Evolutionary conservation across 2,113 vertebrate genomes (phyloP), one percentile per base, ranked within the genome.

Genomic region (Vireo altiloquus): DNA sequence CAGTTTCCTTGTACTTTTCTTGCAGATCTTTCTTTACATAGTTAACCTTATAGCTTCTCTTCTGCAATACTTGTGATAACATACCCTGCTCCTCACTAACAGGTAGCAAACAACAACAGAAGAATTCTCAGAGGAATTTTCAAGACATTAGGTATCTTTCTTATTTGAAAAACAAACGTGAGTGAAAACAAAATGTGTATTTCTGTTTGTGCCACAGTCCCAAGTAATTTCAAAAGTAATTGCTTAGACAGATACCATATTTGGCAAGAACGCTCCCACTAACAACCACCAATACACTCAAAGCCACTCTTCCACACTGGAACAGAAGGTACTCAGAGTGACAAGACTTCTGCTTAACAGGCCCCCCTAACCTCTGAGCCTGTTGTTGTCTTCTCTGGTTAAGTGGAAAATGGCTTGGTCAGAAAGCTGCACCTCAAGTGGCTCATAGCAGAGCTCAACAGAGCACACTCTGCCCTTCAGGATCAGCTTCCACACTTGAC

Each of bases 31-130:
- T 52, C 25, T 82, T 82, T 10, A 64, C 2, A 4, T 23, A 61
- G 20, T 44, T 61, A 53, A 70, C 10, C 9, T 72, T n/a, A 70
- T 0, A 81, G 47, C 20, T 89, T 79, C 53, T 79, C 20, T 89
- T 79, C 53, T 79, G n/a, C 37, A 89, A 11, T 22, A 35, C 13
- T 27, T 66, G 35, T 19, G n/a, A 42, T 30, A 77, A 82, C 13
- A 30, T 3, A 63, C 13, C 11, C 44, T 54, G 28, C 16, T 21
- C 16, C 24, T 25, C 0, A 0, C 13, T 61, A 33, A 37, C 13
- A 30, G 10, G 31, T 1, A 77, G 39, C 4, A 19, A 92, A 60
- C 12, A 83, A 30, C 1, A 61, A 8, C 1, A 3, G 33, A 50
- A 66, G 22, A 52, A 70, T 31, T 23, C 19, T 6, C 31, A 63